phyloP scores from a whole-genome alignment of 37 sponge, comb jelly and placozoan species.

The Cliona cf. orientalis region DNA sequence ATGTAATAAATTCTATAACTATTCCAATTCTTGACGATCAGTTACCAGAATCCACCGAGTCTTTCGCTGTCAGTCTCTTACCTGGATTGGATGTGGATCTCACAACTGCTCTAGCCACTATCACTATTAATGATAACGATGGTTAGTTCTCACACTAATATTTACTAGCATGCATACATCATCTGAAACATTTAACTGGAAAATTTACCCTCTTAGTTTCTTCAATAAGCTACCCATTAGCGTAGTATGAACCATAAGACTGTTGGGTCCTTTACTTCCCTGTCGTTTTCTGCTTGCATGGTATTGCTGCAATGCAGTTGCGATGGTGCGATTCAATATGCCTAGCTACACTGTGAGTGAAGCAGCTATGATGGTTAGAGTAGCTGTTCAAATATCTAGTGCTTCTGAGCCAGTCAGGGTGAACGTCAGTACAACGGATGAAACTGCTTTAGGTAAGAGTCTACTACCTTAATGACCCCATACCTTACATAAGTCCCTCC shows the following conservation, averaged over 20 bases:
- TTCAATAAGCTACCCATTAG: neutral
- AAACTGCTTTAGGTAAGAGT: slow-evolving; percentile 18
- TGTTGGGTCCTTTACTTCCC: too few relatives aligned
- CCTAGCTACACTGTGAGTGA: neutral
- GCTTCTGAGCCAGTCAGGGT: too few relatives aligned
- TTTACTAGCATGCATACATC: too few relatives aligned
- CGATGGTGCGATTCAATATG: neutral
- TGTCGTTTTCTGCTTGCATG: neutral
- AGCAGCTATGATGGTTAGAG: neutral
- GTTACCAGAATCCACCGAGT: neutral
- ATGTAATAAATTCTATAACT: neutral
- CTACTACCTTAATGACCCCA: neutral
- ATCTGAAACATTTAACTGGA: too few relatives aligned
- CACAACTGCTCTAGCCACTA: neutral
- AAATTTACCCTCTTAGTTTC: too few relatives aligned
- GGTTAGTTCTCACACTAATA: too few relatives aligned
- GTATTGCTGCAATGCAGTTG: neutral
- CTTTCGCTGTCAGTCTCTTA: slow-evolving; percentile 1
- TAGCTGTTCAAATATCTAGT: neutral
- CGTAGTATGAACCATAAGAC: neutral
- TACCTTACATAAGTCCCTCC: neutral
- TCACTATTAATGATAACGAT: neutral
- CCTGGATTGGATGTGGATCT: neutral
- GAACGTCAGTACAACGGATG: neutral
- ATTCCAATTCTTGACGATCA: neutral